A percentile compares a stretch with the other conserved stretches of the same genome.
These are phyloP conservation scores for Aleadryas rufinucha DNA, from an alignment of 2,113 vertebrate genomes.

Conservation along the genomic window DNA sequence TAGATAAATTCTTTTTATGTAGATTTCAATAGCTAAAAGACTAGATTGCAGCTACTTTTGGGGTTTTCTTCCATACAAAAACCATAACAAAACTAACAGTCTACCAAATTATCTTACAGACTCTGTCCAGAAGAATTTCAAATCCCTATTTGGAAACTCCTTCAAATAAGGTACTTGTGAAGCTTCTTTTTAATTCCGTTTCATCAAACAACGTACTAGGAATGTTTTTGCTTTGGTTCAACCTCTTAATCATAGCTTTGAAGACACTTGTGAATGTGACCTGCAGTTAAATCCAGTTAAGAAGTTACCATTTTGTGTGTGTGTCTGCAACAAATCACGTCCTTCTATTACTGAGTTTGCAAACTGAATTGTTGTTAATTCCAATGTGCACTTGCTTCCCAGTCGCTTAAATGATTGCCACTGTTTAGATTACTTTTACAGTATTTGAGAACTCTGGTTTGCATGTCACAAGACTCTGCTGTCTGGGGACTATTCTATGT, in stretches of 20 bases:
- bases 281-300: neutral
- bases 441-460: neutral
- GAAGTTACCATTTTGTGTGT: neutral
- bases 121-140: constrained; percentile 77
- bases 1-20: neutral
- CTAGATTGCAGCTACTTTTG: neutral
- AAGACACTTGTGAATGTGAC: neutral
- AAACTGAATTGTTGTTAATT: neutral
- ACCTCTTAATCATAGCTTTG: neutral
- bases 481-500: neutral
- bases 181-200: neutral
- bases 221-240: neutral
- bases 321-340: neutral
- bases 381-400: fast-evolving
- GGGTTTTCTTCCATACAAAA: neutral
- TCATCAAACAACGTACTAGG: neutral
- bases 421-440: neutral
- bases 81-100: neutral
- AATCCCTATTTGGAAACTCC: constrained; percentile 76
- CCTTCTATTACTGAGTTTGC: neutral
- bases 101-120: constrained; percentile 58
- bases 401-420: neutral
- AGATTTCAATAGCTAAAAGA: neutral
- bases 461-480: neutral
- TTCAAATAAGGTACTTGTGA: constrained; percentile 72